Conservation (phyloP, 2,113 vertebrate species). For the Aldabrachelys gigantea region DNA sequence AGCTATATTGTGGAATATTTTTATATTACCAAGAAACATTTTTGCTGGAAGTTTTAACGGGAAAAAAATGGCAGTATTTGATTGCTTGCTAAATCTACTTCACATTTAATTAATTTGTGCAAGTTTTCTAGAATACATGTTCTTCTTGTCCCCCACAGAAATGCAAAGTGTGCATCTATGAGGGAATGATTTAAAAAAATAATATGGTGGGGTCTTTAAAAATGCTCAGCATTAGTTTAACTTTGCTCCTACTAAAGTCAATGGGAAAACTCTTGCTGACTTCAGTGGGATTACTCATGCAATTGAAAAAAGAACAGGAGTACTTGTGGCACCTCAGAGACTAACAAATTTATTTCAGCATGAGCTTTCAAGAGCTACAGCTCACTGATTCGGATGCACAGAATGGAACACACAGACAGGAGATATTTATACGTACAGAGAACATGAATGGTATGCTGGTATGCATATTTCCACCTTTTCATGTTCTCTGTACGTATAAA, state of each 20-base stretch:
- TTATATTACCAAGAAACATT: slow-evolving; percentile 4
- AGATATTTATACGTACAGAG: too few relatives aligned
- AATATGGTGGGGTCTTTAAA: background rate
- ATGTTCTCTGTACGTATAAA: too few relatives aligned
- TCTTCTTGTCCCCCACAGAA: background rate
- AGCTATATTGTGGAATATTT: background rate
- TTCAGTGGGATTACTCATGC: accelerated
- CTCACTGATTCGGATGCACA: too few relatives aligned
- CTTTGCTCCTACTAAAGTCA: background rate
- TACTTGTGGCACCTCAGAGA: too few relatives aligned
- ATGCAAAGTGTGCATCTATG: background rate
- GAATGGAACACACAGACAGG: too few relatives aligned
- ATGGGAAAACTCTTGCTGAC: background rate
- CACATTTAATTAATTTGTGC: background rate
- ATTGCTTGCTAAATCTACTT: background rate
- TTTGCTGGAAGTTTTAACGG: background rate
- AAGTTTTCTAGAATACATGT: background rate
- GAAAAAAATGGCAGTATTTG: background rate
- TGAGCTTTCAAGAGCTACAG: too few relatives aligned
- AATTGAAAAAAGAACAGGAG: background rate
- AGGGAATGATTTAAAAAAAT: background rate
- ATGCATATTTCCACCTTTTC: too few relatives aligned
- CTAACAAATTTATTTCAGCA: too few relatives aligned
- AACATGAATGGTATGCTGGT: too few relatives aligned
- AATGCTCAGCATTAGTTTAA: background rate